These are phyloP conservation scores for Meiosimyza decipiens DNA, from an alignment of 2,888 invertebrate genomes.

Conservation along the genomic window DNA sequence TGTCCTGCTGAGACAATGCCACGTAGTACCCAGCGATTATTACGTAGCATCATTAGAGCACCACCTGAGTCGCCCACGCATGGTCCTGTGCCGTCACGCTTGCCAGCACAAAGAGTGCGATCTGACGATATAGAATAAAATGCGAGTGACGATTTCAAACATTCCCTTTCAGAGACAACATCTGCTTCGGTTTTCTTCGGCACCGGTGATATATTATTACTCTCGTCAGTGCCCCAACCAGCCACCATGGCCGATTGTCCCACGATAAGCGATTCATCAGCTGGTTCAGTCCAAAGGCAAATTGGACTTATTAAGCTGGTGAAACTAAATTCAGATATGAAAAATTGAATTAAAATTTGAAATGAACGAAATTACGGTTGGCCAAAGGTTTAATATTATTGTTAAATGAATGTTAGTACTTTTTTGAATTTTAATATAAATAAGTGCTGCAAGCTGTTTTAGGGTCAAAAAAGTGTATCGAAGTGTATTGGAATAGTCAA, in stretches of 20 bases:
- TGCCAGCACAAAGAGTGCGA: conserved; percentile 62
- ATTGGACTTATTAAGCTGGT: conserved; percentile 55
- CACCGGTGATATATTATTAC: conserved; percentile 51
- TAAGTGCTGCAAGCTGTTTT: too few species aligned
- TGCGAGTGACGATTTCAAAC: conserved; percentile 65
- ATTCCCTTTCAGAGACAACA: conserved; percentile 68
- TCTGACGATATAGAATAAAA: conserved; percentile 49
- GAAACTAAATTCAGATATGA: conserved; percentile 46
- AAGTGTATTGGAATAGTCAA: too few species aligned
- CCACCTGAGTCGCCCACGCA: conserved; percentile 76
- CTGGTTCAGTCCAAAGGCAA: conserved; percentile 60
- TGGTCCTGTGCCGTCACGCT: conserved; percentile 61
- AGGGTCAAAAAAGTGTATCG: too few species aligned
- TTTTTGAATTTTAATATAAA: too few species aligned
- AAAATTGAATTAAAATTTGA: not conserved
- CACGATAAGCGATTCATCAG: conserved; percentile 56
- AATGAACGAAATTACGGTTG: too few species aligned
- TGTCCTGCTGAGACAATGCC: conserved; percentile 69
- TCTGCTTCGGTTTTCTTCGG: conserved; percentile 67
- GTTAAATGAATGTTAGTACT: too few species aligned
- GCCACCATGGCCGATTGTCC: conserved; percentile 68
- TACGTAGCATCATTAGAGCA: conserved; percentile 67
- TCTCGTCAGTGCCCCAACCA: conserved; percentile 69
- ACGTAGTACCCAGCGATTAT: conserved; percentile 66
- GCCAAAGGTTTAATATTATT: too few species aligned